Conservation (phyloP, 1,140 invertebrate genomes). For the Heliothis subflexa region DNA sequence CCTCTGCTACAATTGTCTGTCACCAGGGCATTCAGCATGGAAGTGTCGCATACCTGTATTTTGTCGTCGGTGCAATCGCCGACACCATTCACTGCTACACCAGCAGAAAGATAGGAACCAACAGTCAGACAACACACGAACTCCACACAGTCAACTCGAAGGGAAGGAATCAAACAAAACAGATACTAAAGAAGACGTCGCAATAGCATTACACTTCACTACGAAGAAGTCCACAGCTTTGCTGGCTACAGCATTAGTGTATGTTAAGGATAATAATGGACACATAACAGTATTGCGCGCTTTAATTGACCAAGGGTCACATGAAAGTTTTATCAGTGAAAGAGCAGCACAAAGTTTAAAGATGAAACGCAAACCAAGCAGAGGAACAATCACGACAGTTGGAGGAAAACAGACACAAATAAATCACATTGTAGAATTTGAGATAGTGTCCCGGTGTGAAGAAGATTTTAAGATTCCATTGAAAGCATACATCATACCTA, state of each 20-base stretch:
- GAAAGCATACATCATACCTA: slow-evolving; percentile 7
- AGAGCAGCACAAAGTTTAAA: slow-evolving; percentile 42
- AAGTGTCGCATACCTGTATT: slow-evolving; percentile 50
- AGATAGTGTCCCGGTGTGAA: not conserved
- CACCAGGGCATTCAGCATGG: slow-evolving; percentile 47
- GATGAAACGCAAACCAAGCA: not conserved
- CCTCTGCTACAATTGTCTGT: slow-evolving; percentile 62
- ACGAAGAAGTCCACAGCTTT: slow-evolving; percentile 35
- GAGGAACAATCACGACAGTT: slow-evolving; percentile 32
- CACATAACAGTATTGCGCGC: slow-evolving; percentile 35
- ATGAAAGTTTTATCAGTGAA: slow-evolving; percentile 47
- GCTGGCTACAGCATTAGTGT: slow-evolving; percentile 51
- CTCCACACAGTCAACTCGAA: not conserved
- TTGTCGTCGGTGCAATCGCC: slow-evolving; percentile 53
- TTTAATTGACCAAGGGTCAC: slow-evolving; percentile 51
- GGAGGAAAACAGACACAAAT: slow-evolving; percentile 10
- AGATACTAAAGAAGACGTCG: slow-evolving; percentile 13
- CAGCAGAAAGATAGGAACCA: not conserved
- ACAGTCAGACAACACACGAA: slow-evolving; percentile 9
- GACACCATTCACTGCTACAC: slow-evolving; percentile 55
- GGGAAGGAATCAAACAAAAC: not conserved
- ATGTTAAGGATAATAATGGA: slow-evolving; percentile 36
- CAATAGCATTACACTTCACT: slow-evolving; percentile 32
- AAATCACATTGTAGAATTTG: not conserved
- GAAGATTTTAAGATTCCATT: slow-evolving; percentile 1